A percentile compares a stretch with the other conserved stretches of the same genome.
Evolutionary conservation across 2,113 vertebrate species (phyloP).

Genomic region (Abramis brama): DNA sequence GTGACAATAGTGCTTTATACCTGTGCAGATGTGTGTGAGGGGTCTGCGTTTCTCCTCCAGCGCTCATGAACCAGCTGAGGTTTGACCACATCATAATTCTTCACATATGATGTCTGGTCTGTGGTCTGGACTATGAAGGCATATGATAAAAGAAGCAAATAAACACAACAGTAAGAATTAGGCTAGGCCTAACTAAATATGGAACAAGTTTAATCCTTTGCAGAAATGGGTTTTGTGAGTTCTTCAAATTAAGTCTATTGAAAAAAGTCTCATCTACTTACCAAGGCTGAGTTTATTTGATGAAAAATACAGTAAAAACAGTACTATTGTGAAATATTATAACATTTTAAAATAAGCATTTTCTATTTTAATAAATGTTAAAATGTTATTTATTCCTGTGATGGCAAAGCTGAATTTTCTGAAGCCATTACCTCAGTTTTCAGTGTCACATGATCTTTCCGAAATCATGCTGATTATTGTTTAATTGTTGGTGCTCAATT

Average conservation of each 20-base stretch:
- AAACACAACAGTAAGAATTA: background rate
- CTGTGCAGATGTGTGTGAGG: constrained; percentile 30
- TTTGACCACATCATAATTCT: constrained; percentile 68
- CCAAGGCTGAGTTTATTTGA: too few species aligned
- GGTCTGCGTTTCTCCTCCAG: constrained; percentile 56
- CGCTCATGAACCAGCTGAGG: constrained; percentile 65
- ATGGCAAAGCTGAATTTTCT: too few species aligned
- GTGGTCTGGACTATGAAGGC: constrained; percentile 52
- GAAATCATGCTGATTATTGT: too few species aligned
- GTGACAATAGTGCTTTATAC: constrained; percentile 40
- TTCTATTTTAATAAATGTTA: too few species aligned
- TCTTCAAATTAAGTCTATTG: background rate
- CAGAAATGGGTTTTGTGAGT: background rate
- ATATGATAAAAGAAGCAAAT: background rate
- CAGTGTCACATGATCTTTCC: too few species aligned
- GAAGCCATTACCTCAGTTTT: too few species aligned
- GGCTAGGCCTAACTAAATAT: background rate
- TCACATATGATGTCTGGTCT: constrained; percentile 45
- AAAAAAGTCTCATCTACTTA: too few species aligned
- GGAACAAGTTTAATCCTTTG: background rate
- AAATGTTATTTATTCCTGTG: too few species aligned
- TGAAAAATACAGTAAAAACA: too few species aligned
- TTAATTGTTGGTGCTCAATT: too few species aligned
- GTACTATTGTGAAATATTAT: too few species aligned
- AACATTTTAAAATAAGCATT: too few species aligned